These are phyloP conservation scores for Lanistes nyassanus DNA, from an alignment of 1,140 invertebrate species.

Conservation along the genomic window DNA sequence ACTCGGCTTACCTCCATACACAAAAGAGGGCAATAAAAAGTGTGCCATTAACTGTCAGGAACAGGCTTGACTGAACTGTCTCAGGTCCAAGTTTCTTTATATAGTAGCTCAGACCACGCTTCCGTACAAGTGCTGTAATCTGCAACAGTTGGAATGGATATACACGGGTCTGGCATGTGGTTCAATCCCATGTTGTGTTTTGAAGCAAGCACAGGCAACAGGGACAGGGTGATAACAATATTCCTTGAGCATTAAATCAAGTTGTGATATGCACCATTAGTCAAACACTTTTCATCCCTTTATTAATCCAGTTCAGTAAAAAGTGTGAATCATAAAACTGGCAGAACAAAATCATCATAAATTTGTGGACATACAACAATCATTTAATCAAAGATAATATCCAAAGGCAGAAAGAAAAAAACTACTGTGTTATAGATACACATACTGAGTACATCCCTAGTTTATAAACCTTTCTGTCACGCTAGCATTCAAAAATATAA, in stretches of 20 bases:
- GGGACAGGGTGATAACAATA: background rate
- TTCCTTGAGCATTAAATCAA: background rate
- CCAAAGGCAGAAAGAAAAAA: background rate
- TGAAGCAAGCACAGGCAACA: background rate
- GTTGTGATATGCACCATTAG: background rate
- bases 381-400: background rate
- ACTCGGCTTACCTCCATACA: slow-evolving; percentile 71
- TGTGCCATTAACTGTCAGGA: slow-evolving; percentile 80
- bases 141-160: slow-evolving; percentile 61
- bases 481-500: too few species aligned
- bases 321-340: too few species aligned
- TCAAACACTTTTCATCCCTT: too few species aligned
- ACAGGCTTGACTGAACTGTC: slow-evolving; percentile 80
- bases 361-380: background rate
- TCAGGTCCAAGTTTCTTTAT: slow-evolving; percentile 75
- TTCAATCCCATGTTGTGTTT: background rate
- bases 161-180: background rate
- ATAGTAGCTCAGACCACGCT: slow-evolving; percentile 73
- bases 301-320: too few species aligned
- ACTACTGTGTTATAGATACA: too few species aligned
- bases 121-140: slow-evolving; percentile 78
- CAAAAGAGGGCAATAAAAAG: slow-evolving; percentile 80
- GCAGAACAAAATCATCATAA: too few species aligned
- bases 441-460: too few species aligned
- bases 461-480: too few species aligned